Evolutionary conservation across 1,140 invertebrate species (phyloP).

Genomic region (Antheraea pernyi): DNA sequence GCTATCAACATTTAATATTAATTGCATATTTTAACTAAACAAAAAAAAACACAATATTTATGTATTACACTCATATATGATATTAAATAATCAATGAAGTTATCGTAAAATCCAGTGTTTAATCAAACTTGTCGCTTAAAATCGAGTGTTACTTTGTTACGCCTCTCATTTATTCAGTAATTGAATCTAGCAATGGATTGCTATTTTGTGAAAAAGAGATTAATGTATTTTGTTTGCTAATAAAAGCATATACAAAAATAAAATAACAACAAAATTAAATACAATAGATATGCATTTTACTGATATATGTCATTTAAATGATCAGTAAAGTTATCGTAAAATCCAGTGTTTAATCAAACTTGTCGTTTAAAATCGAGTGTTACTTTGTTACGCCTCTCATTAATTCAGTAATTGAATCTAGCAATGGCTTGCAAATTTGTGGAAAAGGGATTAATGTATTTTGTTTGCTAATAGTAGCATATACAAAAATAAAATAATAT

Average conservation of each 20-base stretch:
- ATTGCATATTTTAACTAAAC: background rate
- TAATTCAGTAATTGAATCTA: conserved; percentile 14
- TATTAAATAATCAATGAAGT: background rate
- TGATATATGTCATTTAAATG: background rate
- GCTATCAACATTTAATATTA: conserved; percentile 14
- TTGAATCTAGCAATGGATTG: conserved; percentile 4
- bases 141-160: conserved; percentile 12
- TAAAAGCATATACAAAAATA: no score
- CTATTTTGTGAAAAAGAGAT: conserved; percentile 9
- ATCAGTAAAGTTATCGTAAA: background rate
- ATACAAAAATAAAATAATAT: background rate
- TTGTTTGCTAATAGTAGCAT: no score
- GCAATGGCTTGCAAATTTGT: conserved; percentile 13
- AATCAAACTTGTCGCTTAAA: conserved; percentile 22
- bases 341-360: conserved; percentile 20
- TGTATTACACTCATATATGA: no score
- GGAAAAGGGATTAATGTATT: background rate
- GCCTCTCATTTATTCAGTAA: conserved; percentile 14
- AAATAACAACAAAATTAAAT: background rate
- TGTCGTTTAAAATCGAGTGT: conserved; percentile 15
- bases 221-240: background rate
- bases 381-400: conserved; percentile 13
- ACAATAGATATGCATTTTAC: no score
- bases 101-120: conserved; percentile 6
- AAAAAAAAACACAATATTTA: no score